phyloP scores from a whole-genome alignment of 2,797 vertebrate genomes.

The Oreonectes daqikongensis region DNA sequence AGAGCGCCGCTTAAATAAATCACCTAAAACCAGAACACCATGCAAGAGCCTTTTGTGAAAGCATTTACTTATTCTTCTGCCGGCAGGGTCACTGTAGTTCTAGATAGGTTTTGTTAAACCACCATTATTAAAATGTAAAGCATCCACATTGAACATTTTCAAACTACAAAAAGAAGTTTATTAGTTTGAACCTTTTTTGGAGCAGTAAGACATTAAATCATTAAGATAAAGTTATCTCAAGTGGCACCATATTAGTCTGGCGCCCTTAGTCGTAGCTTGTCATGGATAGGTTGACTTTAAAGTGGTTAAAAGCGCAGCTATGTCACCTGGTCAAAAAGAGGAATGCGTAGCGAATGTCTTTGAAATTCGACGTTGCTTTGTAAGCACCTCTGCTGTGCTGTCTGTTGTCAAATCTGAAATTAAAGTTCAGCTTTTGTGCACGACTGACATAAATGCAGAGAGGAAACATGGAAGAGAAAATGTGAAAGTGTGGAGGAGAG shows the following conservation, averaged over 20 bases:
- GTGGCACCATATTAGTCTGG: conserved; percentile 17
- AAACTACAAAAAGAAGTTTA: conserved; percentile 32
- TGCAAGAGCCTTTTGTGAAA: conserved; percentile 18
- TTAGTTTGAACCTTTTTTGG: conserved; percentile 35
- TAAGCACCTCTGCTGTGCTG: neutral
- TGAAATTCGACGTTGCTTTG: neutral
- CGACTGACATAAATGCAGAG: neutral
- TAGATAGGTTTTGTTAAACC: conserved; percentile 65
- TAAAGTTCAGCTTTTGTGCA: conserved; percentile 1
- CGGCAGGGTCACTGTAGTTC: conserved; percentile 58
- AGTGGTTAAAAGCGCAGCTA: conserved; percentile 15
- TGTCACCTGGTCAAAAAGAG: conserved; percentile 8
- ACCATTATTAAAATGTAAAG: conserved; percentile 56
- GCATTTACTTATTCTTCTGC: conserved; percentile 57
- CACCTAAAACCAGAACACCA: conserved; percentile 30
- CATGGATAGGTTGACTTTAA: conserved; percentile 23
- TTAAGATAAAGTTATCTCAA: conserved; percentile 35
- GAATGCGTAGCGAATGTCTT: neutral
- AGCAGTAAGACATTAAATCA: conserved; percentile 11
- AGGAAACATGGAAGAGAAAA: conserved; percentile 21
- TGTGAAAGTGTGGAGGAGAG: conserved; percentile 11
- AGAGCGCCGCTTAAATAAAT: conserved; percentile 30
- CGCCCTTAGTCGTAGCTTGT: conserved; percentile 37
- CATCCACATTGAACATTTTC: too few species aligned
- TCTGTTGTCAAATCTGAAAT: conserved; percentile 1